A percentile compares a stretch with the other conserved stretches of the same genome.
Evolutionary conservation across 2,113 vertebrate species (phyloP).

Genomic region (Sapayoa aenigma): DNA sequence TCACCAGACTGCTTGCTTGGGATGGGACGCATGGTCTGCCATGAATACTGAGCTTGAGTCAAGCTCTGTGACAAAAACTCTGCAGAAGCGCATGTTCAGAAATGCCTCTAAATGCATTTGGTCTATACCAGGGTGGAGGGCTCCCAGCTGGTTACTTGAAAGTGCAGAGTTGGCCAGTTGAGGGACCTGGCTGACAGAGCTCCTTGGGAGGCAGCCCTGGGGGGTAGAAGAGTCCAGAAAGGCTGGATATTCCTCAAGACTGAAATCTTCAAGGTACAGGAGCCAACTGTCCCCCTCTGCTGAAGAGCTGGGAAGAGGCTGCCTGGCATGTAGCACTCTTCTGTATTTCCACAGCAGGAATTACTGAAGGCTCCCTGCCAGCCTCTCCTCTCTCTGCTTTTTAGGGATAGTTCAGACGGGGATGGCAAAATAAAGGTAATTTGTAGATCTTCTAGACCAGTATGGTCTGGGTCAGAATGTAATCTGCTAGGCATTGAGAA

Average conservation of each 20-base stretch:
- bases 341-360: not conserved
- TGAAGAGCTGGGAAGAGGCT: not conserved
- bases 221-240: not conserved
- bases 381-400: not conserved
- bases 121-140: not conserved
- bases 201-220: not conserved
- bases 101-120: not conserved
- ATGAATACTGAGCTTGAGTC: not conserved
- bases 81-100: not conserved
- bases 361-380: not conserved
- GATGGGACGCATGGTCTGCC: not conserved
- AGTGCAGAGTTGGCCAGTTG: not conserved
- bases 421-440: not conserved
- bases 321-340: fast-evolving
- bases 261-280: not conserved
- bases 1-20: not conserved
- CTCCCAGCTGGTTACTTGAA: not conserved
- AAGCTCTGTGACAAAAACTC: not conserved
- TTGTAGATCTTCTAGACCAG: not conserved
- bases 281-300: fast-evolving
- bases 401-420: not conserved
- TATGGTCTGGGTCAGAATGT: not conserved
- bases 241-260: not conserved
- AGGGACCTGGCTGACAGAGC: not conserved
- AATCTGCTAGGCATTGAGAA: not conserved